A percentile compares a stretch with the other conserved stretches of the same genome.
phyloP scores from a whole-genome alignment of 2,888 invertebrate genomes.

The Esperia sulphurella region DNA sequence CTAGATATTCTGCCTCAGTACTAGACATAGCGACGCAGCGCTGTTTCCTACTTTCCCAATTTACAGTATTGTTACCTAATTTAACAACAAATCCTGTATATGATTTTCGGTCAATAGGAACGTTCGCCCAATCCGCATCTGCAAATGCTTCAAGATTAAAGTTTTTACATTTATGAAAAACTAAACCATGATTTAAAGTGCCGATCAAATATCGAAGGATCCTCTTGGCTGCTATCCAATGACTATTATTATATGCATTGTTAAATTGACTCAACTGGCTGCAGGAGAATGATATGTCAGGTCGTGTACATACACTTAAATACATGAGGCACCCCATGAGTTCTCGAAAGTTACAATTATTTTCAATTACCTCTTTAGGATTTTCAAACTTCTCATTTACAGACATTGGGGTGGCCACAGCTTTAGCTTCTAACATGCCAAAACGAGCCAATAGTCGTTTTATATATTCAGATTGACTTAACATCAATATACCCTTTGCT shows the following conservation, averaged over 20 bases:
- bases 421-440: background rate
- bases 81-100: background rate
- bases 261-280: background rate
- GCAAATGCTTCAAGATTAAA: background rate
- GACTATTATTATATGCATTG: background rate
- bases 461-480: background rate
- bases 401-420: background rate
- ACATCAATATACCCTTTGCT: constrained; percentile 4
- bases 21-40: background rate
- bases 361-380: background rate
- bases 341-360: background rate
- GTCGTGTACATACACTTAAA: background rate
- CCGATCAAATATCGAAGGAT: too few relatives aligned
- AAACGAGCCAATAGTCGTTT: background rate
- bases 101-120: background rate
- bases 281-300: background rate
- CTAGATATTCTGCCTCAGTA: background rate
- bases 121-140: background rate
- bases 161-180: too few relatives aligned
- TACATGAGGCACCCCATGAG: background rate
- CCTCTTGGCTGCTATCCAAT: too few relatives aligned
- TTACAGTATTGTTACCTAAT: background rate
- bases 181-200: too few relatives aligned
- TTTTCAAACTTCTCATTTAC: background rate
- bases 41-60: background rate